Base-by-base conservation (phyloP, 2,797 vertebrate genomes). In the Setipinna tenuifilis region DNA sequence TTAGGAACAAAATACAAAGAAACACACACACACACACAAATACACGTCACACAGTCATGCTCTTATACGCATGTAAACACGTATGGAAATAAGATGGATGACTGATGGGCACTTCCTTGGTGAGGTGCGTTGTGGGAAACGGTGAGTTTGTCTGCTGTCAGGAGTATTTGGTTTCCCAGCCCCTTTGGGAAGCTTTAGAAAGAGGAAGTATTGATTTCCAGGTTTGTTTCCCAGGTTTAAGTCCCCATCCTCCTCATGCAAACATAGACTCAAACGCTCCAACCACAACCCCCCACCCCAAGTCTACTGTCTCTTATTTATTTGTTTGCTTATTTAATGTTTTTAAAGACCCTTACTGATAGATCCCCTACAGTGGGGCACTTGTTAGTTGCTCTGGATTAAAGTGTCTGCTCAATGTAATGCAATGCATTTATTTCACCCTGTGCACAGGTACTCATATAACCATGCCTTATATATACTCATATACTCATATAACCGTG, bases 71-170 rank as follows among this genome's bases (percentile, higher is more conserved):
- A 7, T 54, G 9, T 54, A 7, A 54, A 14, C 50, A 54, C 14
- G 61, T 44, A 17, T 44, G 35, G 6, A 78, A 19, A 41, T 21
- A 78, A 41, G 71, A 78, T 78, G 21, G 35, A 78, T 78, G 71
- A 31, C 31, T 4, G 3, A 10, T 48, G 44, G 31, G 35, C 31
- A 44, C 44, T 78, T 94, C 93, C 94, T 93, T 48, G 87, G 92
- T 94, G 93, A 94, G 92, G 92, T 93, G 91, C 90, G 92, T 90
- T 87, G 90, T 91, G 93, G 94, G 94, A 94, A 94, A 93, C 94
- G 85, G 94, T 93, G 90, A 94, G 93, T 95, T 95, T 95, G 93
- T 95, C 93, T 94, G 91, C 93, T 94, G 94, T 94, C 93, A 94
- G 88, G 90, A 21, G 71, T 41, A 21, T 78, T 19, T 78, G 71